Evolutionary conservation across 1,140 invertebrate species (phyloP).

Genomic region (Macrostomum lignano): DNA sequence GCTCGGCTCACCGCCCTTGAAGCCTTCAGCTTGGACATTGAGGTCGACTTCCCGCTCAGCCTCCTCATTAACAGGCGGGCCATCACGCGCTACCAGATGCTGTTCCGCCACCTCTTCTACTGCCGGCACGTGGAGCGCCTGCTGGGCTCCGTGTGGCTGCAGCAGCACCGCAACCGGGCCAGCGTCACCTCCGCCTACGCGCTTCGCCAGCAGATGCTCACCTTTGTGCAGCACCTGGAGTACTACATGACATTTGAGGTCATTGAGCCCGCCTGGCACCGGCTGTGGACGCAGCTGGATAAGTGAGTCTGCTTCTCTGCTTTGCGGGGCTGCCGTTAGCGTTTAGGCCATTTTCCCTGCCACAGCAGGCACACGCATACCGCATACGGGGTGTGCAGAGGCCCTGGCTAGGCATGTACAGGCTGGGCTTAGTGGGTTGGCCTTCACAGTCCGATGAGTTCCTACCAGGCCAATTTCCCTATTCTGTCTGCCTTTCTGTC

Average conservation of each 20-base stretch:
- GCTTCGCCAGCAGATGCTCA: conserved; percentile 71
- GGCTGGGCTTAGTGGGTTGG: too few relatives aligned
- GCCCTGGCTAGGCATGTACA: too few relatives aligned
- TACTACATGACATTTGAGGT: conserved; percentile 94
- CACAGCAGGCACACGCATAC: too few relatives aligned
- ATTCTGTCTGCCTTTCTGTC: too few relatives aligned
- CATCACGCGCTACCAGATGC: conserved; percentile 69
- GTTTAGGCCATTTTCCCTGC: too few relatives aligned
- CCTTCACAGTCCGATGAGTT: too few relatives aligned
- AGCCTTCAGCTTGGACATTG: conserved; percentile 68
- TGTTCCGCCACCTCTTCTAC: conserved; percentile 76
- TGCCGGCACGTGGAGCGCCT: conserved; percentile 27
- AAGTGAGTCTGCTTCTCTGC: too few relatives aligned
- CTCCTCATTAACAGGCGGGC: conserved; percentile 57
- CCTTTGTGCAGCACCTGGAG: conserved; percentile 75
- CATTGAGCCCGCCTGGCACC: conserved; percentile 72
- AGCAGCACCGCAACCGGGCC: conserved; percentile 34
- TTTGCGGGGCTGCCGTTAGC: too few relatives aligned
- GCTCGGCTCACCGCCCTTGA: conserved; percentile 45
- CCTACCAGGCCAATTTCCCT: too few relatives aligned
- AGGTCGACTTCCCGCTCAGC: conserved; percentile 77
- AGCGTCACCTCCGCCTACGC: conserved; percentile 44
- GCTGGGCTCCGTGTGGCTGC: conserved; percentile 10
- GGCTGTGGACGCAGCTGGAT: conserved; percentile 51
- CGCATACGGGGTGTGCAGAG: too few relatives aligned